Evolutionary conservation across 2,888 invertebrate genomes (phyloP).

Genomic region (Parnassius smintheus): DNA sequence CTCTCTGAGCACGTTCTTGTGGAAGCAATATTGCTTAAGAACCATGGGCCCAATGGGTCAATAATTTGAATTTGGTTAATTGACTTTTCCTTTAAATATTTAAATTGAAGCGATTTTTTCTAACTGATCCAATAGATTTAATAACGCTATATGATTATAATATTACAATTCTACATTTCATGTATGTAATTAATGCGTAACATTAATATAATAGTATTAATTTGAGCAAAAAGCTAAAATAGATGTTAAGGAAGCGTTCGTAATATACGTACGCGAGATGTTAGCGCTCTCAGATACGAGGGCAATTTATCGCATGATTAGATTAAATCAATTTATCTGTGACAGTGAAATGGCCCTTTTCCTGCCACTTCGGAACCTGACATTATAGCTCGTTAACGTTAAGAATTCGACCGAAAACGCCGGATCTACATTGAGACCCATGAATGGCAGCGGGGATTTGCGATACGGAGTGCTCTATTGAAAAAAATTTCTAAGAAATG

Average conservation of each 20-base stretch:
- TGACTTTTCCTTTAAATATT: no score
- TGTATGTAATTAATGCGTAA: neutral
- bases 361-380: conserved; percentile 62
- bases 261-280: conserved; percentile 12
- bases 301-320: conserved; percentile 71
- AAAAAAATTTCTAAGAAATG: conserved; percentile 21
- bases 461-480: conserved; percentile 33
- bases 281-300: conserved; percentile 33
- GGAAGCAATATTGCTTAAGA: no score
- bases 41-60: no score
- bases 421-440: conserved; percentile 37
- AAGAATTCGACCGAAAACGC: conserved; percentile 56
- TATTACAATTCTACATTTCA: no score
- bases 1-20: no score
- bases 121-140: no score
- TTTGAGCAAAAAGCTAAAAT: conserved; percentile 7
- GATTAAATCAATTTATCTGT: conserved; percentile 73
- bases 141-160: no score
- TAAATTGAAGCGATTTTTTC: no score
- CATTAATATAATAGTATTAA: conserved; percentile 15
- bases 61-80: no score
- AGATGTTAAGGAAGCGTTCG: conserved; percentile 20
- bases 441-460: conserved; percentile 39
- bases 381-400: conserved; percentile 61
- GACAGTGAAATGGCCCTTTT: conserved; percentile 68